Conservation (phyloP, 1,140 invertebrate genomes). For the Hylaeus anthracinus region DNA sequence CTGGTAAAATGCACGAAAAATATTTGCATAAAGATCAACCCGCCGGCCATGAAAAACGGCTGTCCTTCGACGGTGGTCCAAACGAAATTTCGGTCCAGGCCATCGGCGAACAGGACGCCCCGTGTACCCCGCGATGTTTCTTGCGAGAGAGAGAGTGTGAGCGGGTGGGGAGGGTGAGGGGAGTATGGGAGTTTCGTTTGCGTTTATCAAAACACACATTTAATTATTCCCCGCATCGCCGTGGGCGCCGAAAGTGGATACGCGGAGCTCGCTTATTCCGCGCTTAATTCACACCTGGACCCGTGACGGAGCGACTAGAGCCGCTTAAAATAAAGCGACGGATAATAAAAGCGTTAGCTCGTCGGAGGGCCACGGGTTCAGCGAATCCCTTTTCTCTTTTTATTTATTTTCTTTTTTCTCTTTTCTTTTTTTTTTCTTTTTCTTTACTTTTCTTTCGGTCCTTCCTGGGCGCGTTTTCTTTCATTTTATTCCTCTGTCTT, state of each 20-base stretch:
- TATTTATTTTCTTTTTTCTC: background rate
- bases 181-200: conserved; percentile 21
- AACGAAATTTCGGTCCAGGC: conserved; percentile 13
- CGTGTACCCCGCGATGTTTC: conserved; percentile 29
- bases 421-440: conserved; percentile 16
- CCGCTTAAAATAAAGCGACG: conserved; percentile 79
- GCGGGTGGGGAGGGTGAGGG: background rate
- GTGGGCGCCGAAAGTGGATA: conserved; percentile 59
- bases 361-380: conserved; percentile 48
- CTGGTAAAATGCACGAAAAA: background rate
- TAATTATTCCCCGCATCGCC: conserved; percentile 73
- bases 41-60: background rate
- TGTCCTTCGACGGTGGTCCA: conserved; percentile 10
- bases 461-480: background rate
- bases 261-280: conserved; percentile 60
- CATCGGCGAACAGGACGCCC: background rate
- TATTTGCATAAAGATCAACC: conserved; percentile 13
- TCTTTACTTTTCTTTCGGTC: background rate
- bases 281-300: conserved; percentile 79
- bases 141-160: conserved; percentile 14
- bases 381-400: conserved; percentile 47
- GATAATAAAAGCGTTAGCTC: conserved; percentile 78
- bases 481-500: conserved; percentile 12
- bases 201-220: conserved; percentile 76
- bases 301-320: conserved; percentile 77